Evolutionary conservation across 1,140 invertebrate genomes (phyloP).

Genomic region (Holotrichia oblita): DNA sequence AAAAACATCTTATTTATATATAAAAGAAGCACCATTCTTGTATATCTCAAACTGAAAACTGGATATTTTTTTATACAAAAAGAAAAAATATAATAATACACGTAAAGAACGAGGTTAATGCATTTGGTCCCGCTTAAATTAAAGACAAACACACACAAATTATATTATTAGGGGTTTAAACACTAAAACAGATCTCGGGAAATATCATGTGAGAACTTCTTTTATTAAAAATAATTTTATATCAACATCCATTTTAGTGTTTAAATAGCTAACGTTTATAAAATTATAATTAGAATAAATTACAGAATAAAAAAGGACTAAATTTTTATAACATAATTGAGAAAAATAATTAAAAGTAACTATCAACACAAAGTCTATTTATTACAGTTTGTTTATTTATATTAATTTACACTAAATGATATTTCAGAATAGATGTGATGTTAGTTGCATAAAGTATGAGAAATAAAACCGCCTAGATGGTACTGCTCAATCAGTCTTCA

Average conservation of each 20-base stretch:
- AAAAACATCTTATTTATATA: too few relatives aligned
- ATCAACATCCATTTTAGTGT: not conserved
- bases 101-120: too few relatives aligned
- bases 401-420: too few relatives aligned
- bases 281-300: conserved; percentile 24
- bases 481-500: not conserved
- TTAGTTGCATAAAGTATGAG: too few relatives aligned
- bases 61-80: not conserved
- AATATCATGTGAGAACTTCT: not conserved
- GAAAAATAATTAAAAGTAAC: not conserved
- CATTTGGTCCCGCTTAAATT: conserved; percentile 29
- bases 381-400: not conserved
- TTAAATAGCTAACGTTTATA: not conserved
- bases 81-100: conserved; percentile 4
- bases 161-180: not conserved
- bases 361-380: not conserved
- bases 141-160: not conserved
- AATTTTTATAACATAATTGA: not conserved
- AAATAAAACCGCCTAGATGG: not conserved
- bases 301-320: conserved; percentile 7
- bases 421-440: too few relatives aligned
- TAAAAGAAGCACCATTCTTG: not conserved
- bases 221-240: not conserved
- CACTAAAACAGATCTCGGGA: not conserved
- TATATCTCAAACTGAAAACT: not conserved